Evolutionary conservation across 2,888 invertebrate species (phyloP), one percentile per base, ranked within the genome.

Genomic region (Xestia xanthographa): DNA sequence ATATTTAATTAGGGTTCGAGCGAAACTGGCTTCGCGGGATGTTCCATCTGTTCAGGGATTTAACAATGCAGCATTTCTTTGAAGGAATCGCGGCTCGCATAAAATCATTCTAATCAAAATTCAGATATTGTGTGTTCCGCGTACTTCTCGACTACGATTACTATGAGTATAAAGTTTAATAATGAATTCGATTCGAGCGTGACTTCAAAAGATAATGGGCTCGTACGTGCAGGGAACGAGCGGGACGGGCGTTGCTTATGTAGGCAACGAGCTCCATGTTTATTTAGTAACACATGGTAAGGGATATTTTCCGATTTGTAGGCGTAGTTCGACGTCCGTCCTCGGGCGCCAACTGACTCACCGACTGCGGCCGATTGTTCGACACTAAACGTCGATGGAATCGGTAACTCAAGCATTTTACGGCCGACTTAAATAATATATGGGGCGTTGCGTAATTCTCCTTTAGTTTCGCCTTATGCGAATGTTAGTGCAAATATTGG

Each of bases 321-420:
- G 94, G 95, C 94, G 93, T 93, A 93, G 93, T 93, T 91, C 89
- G 91, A 89, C 90, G 92, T 88, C 91, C 92, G 91, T 92, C 93
- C 92, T 91, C 93, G 92, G 93, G 93, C 94, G 93, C 93, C 93
- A 90, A 91, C 94, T 95, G 95, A 95, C 94, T 95, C 95, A 95
- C 93, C 91, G 92, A 91, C 93, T 90, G 90, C 91, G 84, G 91
- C 88, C 94, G 94, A 95, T 95, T 95, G 95, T 95, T 95, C 94
- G 90, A 90, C 92, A 95, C 92, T 95, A 95, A 95, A 95, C 90
- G 95, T 95, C 95, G 91, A 94, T 94, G 92, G 94, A 92, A 94
- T 94, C 95, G 92, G 95, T 96, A 96, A 95, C 95, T 96, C 95
- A 95, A 89, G 90, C 92, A 93, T 93, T 96, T 96, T 96, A 96